phyloP scores from a whole-genome alignment of 2,888 invertebrate genomes.

The Physocephala rufipes region DNA sequence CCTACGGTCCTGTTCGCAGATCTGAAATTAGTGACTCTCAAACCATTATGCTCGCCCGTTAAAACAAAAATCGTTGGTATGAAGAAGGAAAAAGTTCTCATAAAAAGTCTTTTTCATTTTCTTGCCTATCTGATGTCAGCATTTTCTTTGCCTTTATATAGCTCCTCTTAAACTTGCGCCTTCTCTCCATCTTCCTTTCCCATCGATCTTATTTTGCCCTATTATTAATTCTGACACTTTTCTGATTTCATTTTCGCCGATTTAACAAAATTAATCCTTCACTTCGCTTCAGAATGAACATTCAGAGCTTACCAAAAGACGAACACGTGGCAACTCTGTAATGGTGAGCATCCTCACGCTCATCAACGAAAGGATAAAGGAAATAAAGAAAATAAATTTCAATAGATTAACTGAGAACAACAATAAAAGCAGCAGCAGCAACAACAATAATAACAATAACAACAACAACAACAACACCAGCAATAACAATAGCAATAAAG shows the following conservation, averaged over 20 bases:
- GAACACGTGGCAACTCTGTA: not conserved
- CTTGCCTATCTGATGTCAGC: not conserved
- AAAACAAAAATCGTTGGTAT: too few species aligned
- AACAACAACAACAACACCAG: not conserved
- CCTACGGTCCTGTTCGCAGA: too few species aligned
- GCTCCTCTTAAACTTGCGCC: not conserved
- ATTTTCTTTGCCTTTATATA: not conserved
- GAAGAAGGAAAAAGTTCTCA: too few species aligned
- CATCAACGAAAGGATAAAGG: not conserved
- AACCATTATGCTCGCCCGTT: not conserved
- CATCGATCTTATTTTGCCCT: not conserved
- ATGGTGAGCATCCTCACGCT: not conserved
- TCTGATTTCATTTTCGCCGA: conserved; percentile 19
- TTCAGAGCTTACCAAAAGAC: not conserved
- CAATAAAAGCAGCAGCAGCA: not conserved
- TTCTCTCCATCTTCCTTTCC: not conserved
- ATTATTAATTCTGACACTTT: conserved; percentile 26
- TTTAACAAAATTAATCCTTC: conserved; percentile 28
- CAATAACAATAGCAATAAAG: not conserved
- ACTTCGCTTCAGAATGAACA: not conserved
- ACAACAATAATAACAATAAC: not conserved
- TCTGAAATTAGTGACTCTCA: too few species aligned
- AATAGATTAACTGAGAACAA: conserved; percentile 28
- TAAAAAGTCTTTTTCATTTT: not conserved
- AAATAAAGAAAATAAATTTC: conserved; percentile 26